Percentiles rank a stretch among this genome's conserved stretches.
phyloP scores from a whole-genome alignment of 2,888 invertebrate species.

The Elysia crispata region DNA sequence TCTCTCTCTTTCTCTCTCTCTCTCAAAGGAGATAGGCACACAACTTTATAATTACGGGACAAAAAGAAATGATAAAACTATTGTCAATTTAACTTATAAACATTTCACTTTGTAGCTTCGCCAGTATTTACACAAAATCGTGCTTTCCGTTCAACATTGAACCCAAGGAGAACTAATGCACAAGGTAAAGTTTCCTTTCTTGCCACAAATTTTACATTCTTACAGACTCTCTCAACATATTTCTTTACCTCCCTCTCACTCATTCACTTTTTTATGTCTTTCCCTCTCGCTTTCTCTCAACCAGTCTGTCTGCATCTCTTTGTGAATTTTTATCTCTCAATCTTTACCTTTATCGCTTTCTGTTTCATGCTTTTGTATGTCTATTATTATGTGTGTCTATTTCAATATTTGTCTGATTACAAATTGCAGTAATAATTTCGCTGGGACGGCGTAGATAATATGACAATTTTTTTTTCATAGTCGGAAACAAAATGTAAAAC shows the following conservation, averaged over 20 bases:
- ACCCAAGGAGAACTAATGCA: neutral
- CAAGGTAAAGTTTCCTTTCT: neutral
- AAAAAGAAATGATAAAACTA: too few species aligned
- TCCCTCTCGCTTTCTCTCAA: constrained; percentile 25
- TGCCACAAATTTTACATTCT: neutral
- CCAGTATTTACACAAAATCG: neutral
- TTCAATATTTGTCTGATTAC: constrained; percentile 18
- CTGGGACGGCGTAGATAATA: too few species aligned
- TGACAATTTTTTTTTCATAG: too few species aligned
- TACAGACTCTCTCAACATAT: neutral
- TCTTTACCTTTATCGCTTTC: constrained; percentile 25
- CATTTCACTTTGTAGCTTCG: neutral
- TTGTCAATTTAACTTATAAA: too few species aligned
- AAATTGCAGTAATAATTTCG: too few species aligned
- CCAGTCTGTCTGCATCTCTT: constrained; percentile 17
- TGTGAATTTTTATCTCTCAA: constrained; percentile 13
- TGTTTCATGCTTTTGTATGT: constrained; percentile 2
- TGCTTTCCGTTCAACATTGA: neutral
- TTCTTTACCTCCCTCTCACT: constrained; percentile 22
- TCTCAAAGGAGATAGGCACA: too few species aligned
- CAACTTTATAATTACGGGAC: neutral
- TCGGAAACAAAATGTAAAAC: too few species aligned
- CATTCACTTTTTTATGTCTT: constrained; percentile 25
- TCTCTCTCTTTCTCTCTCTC: too few species aligned
- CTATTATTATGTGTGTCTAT: constrained; percentile 13